phyloP scores from a whole-genome alignment of 2,888 invertebrate species.

The Fragum fragum region DNA sequence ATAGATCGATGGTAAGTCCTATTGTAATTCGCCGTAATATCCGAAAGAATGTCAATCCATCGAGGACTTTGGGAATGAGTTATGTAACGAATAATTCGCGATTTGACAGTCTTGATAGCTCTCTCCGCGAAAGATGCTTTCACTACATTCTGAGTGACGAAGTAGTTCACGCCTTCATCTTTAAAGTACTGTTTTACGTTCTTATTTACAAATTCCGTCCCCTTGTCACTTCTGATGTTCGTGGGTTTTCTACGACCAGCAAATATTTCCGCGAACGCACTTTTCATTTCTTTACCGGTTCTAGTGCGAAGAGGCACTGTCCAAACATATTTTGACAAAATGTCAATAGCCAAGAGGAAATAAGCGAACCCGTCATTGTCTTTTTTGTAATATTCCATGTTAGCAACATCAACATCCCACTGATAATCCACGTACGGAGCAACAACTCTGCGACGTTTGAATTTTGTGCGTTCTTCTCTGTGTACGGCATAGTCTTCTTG shows the following conservation, averaged over 20 bases:
- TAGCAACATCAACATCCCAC: slow-evolving; percentile 60
- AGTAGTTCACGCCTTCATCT: slow-evolving; percentile 25
- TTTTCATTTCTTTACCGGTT: slow-evolving; percentile 45
- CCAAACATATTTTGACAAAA: slow-evolving; percentile 50
- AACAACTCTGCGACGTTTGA: slow-evolving; percentile 48
- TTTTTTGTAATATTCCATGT: slow-evolving; percentile 49
- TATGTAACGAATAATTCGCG: slow-evolving; percentile 46
- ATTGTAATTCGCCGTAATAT: slow-evolving; percentile 51
- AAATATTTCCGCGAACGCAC: slow-evolving; percentile 43
- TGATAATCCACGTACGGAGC: slow-evolving; percentile 59
- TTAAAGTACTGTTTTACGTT: neutral
- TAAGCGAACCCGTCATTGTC: slow-evolving; percentile 54
- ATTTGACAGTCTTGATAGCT: slow-evolving; percentile 48
- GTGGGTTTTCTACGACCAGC: no score
- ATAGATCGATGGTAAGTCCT: slow-evolving; percentile 48
- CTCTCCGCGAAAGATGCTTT: slow-evolving; percentile 39
- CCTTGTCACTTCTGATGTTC: slow-evolving; percentile 42
- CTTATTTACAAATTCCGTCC: slow-evolving; percentile 52
- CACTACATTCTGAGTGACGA: neutral
- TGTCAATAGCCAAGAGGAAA: slow-evolving; percentile 51
- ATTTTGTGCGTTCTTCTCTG: slow-evolving; percentile 40
- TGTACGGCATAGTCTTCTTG: slow-evolving; percentile 64
- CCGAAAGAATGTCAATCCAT: slow-evolving; percentile 36
- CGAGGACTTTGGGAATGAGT: slow-evolving; percentile 37
- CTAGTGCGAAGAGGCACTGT: slow-evolving; percentile 34